These are phyloP conservation scores for Fratercula arctica DNA, from an alignment of 2,797 vertebrate genomes.

Conservation along the genomic window DNA sequence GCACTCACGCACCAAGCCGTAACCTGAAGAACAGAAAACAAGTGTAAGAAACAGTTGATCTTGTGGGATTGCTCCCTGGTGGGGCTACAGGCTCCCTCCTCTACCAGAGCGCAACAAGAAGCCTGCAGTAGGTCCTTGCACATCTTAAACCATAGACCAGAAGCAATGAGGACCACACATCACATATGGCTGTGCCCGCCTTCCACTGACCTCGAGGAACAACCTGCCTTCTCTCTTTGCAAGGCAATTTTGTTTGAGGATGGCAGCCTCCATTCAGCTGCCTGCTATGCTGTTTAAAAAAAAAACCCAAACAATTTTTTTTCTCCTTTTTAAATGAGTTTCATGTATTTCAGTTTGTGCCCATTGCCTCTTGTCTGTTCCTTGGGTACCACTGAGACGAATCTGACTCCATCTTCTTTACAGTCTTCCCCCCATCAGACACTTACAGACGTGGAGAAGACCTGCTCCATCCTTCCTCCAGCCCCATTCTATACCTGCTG, in stretches of 20 bases:
- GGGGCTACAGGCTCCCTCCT: neutral
- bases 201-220: neutral
- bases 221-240: neutral
- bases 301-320: no score
- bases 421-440: neutral
- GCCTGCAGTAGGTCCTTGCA: neutral
- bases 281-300: neutral
- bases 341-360: neutral
- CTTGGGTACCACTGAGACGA: neutral
- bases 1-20: neutral
- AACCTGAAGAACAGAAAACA: neutral
- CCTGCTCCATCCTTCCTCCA: neutral
- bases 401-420: neutral
- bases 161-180: neutral
- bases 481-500: neutral
- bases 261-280: neutral
- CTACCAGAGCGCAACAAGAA: accelerated
- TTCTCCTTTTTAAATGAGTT: neutral
- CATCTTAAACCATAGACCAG: neutral
- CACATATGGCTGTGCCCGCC: accelerated
- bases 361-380: neutral
- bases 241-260: neutral
- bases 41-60: neutral
- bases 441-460: neutral
- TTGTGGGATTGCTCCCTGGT: neutral